Conservation (phyloP, 1,140 invertebrate species). For the Drosophila sproati region DNA sequence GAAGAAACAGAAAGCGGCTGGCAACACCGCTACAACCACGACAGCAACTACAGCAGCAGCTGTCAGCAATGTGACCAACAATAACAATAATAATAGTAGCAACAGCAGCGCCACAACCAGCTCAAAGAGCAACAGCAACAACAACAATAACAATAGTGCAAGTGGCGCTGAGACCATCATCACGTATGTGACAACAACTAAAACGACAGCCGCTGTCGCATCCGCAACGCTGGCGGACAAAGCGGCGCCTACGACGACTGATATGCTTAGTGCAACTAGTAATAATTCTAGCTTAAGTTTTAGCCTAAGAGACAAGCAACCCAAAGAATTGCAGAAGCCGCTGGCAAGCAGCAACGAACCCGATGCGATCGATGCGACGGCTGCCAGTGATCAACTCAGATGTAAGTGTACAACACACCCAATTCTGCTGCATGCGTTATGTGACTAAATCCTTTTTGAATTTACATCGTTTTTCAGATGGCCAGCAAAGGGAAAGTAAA, state of each 20-base stretch:
- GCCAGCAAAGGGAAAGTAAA: slow-evolving; percentile 30
- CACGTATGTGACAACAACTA: slow-evolving; percentile 35
- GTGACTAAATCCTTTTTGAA: background rate
- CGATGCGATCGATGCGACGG: slow-evolving; percentile 9
- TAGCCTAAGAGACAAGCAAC: slow-evolving; percentile 70
- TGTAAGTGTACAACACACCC: slow-evolving; percentile 25
- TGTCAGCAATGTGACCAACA: slow-evolving; percentile 3
- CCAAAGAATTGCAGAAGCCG: slow-evolving; percentile 42
- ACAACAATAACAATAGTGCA: slow-evolving; percentile 10
- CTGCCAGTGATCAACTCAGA: slow-evolving; percentile 20
- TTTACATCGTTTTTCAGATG: slow-evolving; percentile 22
- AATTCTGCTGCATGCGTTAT: background rate
- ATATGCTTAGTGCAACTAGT: slow-evolving; percentile 80
- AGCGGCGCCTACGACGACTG: slow-evolving; percentile 62
- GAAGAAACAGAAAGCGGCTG: slow-evolving; percentile 58
- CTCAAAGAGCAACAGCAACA: slow-evolving; percentile 22
- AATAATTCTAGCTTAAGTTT: slow-evolving; percentile 79
- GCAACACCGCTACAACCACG: slow-evolving; percentile 5
- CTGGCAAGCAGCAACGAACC: slow-evolving; percentile 26
- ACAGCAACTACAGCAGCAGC: slow-evolving; percentile 11
- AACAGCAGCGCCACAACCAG: background rate
- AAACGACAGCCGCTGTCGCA: slow-evolving; percentile 44
- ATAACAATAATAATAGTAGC: slow-evolving; percentile 9
- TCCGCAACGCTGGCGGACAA: slow-evolving; percentile 29
- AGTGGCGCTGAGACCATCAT: slow-evolving; percentile 24